Percentiles rank a stretch among this genome's conserved stretches.
Evolutionary conservation across 2,113 vertebrate species (phyloP).

Genomic region (Lepus timidus): DNA sequence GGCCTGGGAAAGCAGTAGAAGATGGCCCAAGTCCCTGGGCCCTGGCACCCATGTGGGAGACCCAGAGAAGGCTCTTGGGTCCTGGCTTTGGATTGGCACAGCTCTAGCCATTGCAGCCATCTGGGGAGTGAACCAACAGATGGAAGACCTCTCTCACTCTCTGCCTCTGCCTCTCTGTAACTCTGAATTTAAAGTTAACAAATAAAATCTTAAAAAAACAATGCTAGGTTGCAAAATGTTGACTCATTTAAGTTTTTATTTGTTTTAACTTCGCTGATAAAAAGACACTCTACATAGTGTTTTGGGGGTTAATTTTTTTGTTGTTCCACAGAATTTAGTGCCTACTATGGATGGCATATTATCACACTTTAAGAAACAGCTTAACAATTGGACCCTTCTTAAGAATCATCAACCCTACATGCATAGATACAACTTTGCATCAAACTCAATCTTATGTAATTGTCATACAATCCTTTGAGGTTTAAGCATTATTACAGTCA

Average conservation of each 20-base stretch:
- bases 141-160: no score
- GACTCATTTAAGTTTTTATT: neutral
- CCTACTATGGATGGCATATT: neutral
- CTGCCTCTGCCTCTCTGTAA: no score
- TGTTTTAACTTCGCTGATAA: neutral
- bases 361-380: neutral
- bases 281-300: neutral
- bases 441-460: conserved; percentile 31
- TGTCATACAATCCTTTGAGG: neutral
- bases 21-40: no score
- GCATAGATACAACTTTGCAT: neutral
- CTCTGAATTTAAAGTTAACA: no score
- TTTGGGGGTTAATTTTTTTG: neutral
- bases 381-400: neutral
- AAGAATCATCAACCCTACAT: neutral
- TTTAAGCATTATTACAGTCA: neutral
- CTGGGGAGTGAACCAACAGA: no score
- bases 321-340: neutral
- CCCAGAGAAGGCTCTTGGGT: no score
- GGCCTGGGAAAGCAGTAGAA: no score
- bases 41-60: no score
- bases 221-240: neutral
- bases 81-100: no score
- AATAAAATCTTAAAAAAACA: no score
- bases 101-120: no score